phyloP scores from a whole-genome alignment of 2,888 invertebrate genomes.

The Horisme vitalbata region DNA sequence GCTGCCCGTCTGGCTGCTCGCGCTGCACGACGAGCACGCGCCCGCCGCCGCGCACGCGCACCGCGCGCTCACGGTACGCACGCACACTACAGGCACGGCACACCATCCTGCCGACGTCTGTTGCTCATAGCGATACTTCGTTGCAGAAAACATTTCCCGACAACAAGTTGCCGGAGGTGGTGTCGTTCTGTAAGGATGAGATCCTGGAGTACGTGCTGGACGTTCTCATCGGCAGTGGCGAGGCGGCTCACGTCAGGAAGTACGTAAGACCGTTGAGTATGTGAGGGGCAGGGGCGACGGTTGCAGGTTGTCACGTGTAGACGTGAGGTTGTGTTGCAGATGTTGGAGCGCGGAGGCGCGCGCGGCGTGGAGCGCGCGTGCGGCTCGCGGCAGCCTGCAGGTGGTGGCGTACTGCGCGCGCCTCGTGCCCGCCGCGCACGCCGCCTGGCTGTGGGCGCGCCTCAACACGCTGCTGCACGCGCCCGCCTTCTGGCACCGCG shows the following conservation, averaged over 20 bases:
- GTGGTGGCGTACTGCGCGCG: conserved; percentile 43
- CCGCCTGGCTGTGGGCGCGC: conserved; percentile 79
- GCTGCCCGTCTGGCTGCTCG: conserved; percentile 92
- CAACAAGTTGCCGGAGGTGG: conserved; percentile 89
- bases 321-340: conserved; percentile 35
- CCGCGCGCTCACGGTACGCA: conserved; percentile 42
- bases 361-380: conserved; percentile 37
- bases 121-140: no score
- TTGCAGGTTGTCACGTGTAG: no score
- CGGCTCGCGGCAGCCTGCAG: conserved; percentile 46
- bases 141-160: conserved; percentile 89
- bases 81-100: no score
- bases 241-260: conserved; percentile 52
- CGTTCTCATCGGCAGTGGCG: conserved; percentile 64
- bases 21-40: conserved; percentile 92
- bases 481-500: conserved; percentile 88
- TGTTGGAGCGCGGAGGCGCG: conserved; percentile 49
- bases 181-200: conserved; percentile 92
- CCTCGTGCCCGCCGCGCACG: conserved; percentile 59
- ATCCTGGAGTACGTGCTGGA: conserved; percentile 88
- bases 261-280: conserved; percentile 29
- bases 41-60: conserved; percentile 81
- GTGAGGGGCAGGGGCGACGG: no score
- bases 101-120: no score
- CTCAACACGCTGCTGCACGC: conserved; percentile 82